These are phyloP conservation scores for Octomys mimax DNA, from an alignment of 2,797 vertebrate genomes.

Conservation along the genomic window DNA sequence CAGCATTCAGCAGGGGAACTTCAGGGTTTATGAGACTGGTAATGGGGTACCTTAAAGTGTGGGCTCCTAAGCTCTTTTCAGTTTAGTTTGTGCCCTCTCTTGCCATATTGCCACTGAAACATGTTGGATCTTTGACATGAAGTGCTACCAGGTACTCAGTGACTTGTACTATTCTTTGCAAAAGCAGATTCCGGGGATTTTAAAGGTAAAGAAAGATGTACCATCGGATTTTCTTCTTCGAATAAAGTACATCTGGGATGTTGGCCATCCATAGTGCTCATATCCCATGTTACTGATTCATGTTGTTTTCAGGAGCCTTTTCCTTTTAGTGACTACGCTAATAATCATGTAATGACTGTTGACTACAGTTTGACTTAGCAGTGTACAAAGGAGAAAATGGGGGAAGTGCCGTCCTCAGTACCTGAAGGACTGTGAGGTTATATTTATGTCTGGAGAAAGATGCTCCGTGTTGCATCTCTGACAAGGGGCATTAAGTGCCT, in stretches of 20 bases:
- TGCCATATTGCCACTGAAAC: slow-evolving; percentile 32
- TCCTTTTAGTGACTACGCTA: slow-evolving; percentile 79
- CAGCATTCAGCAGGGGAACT: slow-evolving; percentile 39
- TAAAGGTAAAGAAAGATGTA: slow-evolving; percentile 41
- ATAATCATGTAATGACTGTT: slow-evolving; percentile 79
- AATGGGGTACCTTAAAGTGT: not conserved
- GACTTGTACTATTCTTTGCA: slow-evolving; percentile 62
- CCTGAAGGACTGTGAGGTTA: slow-evolving; percentile 13
- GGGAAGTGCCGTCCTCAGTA: not conserved
- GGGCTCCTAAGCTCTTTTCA: slow-evolving; percentile 25
- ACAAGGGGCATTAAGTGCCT: not conserved
- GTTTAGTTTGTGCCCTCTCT: slow-evolving; percentile 43
- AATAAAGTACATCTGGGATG: not conserved
- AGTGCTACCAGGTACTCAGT: slow-evolving; percentile 25
- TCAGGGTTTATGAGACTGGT: slow-evolving; percentile 20
- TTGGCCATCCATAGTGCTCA: not conserved
- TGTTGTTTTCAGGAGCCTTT: slow-evolving; percentile 78
- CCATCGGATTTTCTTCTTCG: slow-evolving; percentile 41
- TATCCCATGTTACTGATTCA: slow-evolving; percentile 15
- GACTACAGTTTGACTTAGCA: slow-evolving; percentile 78
- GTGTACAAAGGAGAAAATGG: slow-evolving; percentile 6
- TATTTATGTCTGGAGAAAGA: slow-evolving; percentile 37
- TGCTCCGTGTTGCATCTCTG: not conserved
- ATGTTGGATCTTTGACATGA: slow-evolving; percentile 50
- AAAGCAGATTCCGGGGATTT: slow-evolving; percentile 62